Conservation (phyloP, 2,888 invertebrate genomes). For the Drosophila pegasa region DNA sequence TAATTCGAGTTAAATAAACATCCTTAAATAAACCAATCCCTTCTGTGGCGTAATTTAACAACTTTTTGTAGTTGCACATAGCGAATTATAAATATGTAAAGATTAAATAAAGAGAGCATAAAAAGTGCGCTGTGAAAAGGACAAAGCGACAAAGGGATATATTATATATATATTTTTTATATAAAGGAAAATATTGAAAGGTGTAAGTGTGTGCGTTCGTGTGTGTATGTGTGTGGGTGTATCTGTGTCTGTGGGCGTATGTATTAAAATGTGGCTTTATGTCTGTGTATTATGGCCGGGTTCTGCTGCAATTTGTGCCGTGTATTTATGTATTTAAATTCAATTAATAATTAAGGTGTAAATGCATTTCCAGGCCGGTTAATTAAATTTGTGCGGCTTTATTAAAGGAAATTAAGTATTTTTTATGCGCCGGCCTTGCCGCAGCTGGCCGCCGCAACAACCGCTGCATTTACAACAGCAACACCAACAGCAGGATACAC, state of each 20-base stretch:
- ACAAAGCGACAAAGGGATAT: constrained; percentile 15
- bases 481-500: constrained; percentile 22
- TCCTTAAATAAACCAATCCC: constrained; percentile 11
- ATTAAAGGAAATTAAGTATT: constrained; percentile 80
- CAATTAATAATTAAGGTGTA: constrained; percentile 83
- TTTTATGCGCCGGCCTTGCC: constrained; percentile 51
- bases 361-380: constrained; percentile 82
- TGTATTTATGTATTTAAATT: constrained; percentile 71
- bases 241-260: not conserved
- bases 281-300: constrained; percentile 10
- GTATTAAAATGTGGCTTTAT: not conserved
- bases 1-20: constrained; percentile 47
- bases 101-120: constrained; percentile 14
- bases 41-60: constrained; percentile 16
- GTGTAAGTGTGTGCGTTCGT: constrained; percentile 3
- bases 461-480: constrained; percentile 36
- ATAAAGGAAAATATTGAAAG: constrained; percentile 3
- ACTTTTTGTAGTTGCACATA: constrained; percentile 16
- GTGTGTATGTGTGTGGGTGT: not conserved
- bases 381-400: constrained; percentile 82
- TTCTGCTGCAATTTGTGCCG: constrained; percentile 37
- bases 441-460: constrained; percentile 44
- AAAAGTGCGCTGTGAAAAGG: constrained; percentile 7
- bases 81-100: constrained; percentile 50
- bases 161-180: not conserved